Evolutionary conservation across 2,797 vertebrate species (phyloP).

Genomic region (Steatocranus sp.): DNA sequence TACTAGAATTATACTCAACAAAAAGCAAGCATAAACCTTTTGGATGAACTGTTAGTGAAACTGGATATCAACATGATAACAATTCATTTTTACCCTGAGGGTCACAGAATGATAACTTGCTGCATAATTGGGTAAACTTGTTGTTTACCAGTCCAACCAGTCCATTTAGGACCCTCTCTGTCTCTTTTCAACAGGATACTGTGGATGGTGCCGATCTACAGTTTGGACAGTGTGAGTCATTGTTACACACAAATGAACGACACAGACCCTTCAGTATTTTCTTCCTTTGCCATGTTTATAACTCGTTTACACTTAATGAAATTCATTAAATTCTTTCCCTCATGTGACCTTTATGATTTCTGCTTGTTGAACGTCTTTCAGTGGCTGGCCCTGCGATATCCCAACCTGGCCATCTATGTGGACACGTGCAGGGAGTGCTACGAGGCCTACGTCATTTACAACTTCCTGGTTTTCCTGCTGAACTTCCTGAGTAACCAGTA

Average conservation of each 20-base stretch:
- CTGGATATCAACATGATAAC: background rate
- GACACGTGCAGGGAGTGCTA: constrained; percentile 98
- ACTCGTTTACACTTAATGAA: background rate
- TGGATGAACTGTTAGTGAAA: rapidly evolving
- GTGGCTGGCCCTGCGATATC: constrained; percentile 94
- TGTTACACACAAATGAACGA: background rate
- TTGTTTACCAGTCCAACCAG: background rate
- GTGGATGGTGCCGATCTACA: constrained; percentile 99
- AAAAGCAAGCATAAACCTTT: background rate
- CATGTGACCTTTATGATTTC: background rate
- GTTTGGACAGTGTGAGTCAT: constrained; percentile 93
- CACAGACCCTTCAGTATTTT: background rate
- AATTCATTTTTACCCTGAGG: background rate
- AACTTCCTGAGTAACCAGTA: constrained; percentile 93
- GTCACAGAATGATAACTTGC: background rate
- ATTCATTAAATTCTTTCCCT: background rate
- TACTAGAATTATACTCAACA: background rate
- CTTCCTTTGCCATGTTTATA: background rate
- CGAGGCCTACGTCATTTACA: constrained; percentile 98
- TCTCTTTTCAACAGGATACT: constrained; percentile 78
- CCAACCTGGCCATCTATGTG: constrained; percentile 92
- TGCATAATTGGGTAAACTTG: background rate
- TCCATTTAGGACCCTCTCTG: background rate
- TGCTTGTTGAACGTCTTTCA: constrained; percentile 18
- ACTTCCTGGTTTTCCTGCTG: constrained; percentile 95